phyloP scores from a whole-genome alignment of 2,888 invertebrate species.

The Thumatha senex region DNA sequence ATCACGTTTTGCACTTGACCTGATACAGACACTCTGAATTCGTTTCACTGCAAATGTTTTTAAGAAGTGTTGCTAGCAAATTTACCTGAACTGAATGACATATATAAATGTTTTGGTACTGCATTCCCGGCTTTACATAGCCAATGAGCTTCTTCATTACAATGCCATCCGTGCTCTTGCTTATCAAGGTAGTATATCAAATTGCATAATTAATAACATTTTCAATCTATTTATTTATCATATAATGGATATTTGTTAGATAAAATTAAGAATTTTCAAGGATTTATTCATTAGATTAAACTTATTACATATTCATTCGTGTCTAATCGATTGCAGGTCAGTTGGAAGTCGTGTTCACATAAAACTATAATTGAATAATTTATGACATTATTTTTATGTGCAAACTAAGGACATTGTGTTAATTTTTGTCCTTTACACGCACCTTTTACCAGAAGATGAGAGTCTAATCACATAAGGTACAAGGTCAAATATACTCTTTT shows the following conservation, averaged over 20 bases:
- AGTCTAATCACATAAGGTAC: not conserved
- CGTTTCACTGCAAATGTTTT: no score
- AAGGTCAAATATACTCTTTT: not conserved
- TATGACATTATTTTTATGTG: not conserved
- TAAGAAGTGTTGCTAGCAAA: no score
- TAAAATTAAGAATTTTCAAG: not conserved
- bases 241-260: not conserved
- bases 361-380: slow-evolving; percentile 1
- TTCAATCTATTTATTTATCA: not conserved
- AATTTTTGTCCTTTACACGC: not conserved
- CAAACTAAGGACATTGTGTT: not conserved
- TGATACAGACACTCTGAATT: no score
- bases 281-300: slow-evolving; percentile 1
- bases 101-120: no score
- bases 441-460: not conserved
- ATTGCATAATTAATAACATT: no score
- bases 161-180: no score
- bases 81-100: no score
- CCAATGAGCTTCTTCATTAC: no score
- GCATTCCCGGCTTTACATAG: no score
- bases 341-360: slow-evolving; percentile 10
- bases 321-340: slow-evolving; percentile 12
- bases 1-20: no score
- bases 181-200: no score
- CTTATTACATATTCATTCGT: slow-evolving; percentile 17